Conservation (phyloP, 2,888 invertebrate genomes). For the Epinotia ramella region DNA sequence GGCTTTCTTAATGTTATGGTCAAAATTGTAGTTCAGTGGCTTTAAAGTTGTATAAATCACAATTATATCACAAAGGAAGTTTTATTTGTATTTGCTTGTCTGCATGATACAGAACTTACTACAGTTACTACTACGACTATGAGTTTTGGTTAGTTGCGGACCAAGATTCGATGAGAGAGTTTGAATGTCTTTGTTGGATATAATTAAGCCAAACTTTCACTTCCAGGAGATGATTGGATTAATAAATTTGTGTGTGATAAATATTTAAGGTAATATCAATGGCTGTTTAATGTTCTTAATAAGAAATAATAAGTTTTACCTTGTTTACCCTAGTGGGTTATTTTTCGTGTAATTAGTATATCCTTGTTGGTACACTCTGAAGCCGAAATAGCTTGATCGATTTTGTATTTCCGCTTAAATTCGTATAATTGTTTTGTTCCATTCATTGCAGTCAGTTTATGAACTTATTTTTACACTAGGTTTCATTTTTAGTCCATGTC, state of each 20-base stretch:
- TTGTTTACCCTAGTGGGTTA: neutral
- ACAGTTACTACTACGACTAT: neutral
- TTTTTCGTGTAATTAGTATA: neutral
- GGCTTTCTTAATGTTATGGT: neutral
- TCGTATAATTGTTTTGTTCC: too few species aligned
- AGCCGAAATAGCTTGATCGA: neutral
- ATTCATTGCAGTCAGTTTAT: neutral
- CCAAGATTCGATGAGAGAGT: constrained; percentile 33
- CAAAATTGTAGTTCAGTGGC: constrained; percentile 2
- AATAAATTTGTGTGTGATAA: constrained; percentile 42
- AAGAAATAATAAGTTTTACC: neutral
- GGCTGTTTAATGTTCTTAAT: constrained; percentile 34
- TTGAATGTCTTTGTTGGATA: constrained; percentile 16
- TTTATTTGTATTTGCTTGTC: too few species aligned
- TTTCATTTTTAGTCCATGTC: too few species aligned
- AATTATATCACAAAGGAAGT: neutral
- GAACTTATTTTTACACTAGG: neutral
- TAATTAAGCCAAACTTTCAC: constrained; percentile 48
- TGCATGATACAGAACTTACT: neutral
- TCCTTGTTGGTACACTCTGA: neutral
- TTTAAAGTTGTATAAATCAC: constrained; percentile 3
- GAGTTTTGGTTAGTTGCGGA: constrained; percentile 30
- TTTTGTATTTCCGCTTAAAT: neutral
- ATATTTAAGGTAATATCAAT: constrained; percentile 39
- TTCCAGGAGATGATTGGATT: constrained; percentile 46